Base-by-base conservation (phyloP, 2,797 vertebrate species). In the Moxostoma hubbsi region DNA sequence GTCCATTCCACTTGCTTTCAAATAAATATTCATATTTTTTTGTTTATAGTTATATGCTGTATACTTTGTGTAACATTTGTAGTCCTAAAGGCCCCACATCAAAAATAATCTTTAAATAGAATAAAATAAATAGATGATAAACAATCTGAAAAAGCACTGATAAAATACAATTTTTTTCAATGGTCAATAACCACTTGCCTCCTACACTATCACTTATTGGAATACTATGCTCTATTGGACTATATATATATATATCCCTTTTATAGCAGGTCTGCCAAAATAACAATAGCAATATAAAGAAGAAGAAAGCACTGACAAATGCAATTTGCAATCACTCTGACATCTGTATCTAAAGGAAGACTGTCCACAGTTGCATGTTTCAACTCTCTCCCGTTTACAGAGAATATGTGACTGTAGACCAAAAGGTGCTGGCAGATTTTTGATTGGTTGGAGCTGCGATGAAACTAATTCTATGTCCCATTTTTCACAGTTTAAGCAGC, bases 1-100 rank as follows among this genome's bases (percentile, higher is more conserved):
- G 65, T 92, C 93, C 90, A 92, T 92, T 90, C 80, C 79, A 92
- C 94, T 95, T 95, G 94, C 94, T 94, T 89, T 91, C 89, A 89
- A 91, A 90, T 88, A 93, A 93, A 94, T 93, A 75, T 89, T 84
- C 73, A 81, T 85, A 80, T 83, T 68, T 81, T 71, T 49, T 18
- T 11, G 47, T 86, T 84, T 90, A 85, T 86, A 83, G 90, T 24
- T 84, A 82, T 79, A 90, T 94, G 94, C 94, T 95, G 66, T 63
- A 80, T 76, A 79, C 58, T 45, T 85, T 90, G 89, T 75, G 89
- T 91, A 89, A 91, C 74, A 92, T 90, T 86, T 90, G 87, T 86
- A 93, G 86, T 87, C 88, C 91, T 90, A 82, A 88, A 76, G 89
- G 88, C 89, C 92, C 93, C 90, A 93, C 95, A 95, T 96, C 93